These are phyloP conservation scores for Ernsta delagoae DNA, from an alignment of 2,888 invertebrate genomes.

Conservation along the genomic window DNA sequence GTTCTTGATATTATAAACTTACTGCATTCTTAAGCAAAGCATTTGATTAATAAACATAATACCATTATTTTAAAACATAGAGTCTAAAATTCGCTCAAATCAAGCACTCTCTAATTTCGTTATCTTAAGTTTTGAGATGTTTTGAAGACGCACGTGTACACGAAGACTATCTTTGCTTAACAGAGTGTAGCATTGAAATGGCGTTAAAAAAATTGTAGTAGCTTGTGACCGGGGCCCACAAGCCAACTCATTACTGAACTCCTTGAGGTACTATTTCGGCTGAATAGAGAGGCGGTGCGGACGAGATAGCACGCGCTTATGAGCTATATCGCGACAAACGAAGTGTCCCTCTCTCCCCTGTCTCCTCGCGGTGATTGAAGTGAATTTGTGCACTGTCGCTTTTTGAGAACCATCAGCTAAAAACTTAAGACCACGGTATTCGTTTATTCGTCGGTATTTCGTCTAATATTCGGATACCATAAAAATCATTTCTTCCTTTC, in stretches of 20 bases:
- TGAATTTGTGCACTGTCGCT: conserved; percentile 39
- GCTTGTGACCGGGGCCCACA: conserved; percentile 64
- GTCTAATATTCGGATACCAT: background rate
- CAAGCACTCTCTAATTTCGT: too few species aligned
- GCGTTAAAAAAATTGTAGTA: conserved; percentile 63
- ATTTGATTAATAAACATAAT: too few species aligned
- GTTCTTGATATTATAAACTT: too few species aligned
- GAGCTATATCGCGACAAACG: conserved; percentile 80
- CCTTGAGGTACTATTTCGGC: conserved; percentile 81
- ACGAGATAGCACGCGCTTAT: conserved; percentile 76
- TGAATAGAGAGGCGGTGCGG: conserved; percentile 71
- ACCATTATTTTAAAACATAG: too few species aligned
- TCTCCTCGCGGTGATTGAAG: conserved; percentile 47
- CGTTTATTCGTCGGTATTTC: conserved; percentile 12
- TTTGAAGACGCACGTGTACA: conserved; percentile 5
- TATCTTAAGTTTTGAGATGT: conserved; percentile 1
- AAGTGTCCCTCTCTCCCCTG: conserved; percentile 60
- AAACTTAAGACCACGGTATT: conserved; percentile 18
- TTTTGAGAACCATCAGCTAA: conserved; percentile 29
- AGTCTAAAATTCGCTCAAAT: too few species aligned
- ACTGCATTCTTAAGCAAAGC: too few species aligned
- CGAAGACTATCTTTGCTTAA: conserved; percentile 4
- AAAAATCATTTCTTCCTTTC: background rate
- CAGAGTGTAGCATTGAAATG: conserved; percentile 58
- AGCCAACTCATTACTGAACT: conserved; percentile 81